These are phyloP conservation scores for Amblyopsis rosae DNA, from an alignment of 2,113 vertebrate species.

Conservation along the genomic window DNA sequence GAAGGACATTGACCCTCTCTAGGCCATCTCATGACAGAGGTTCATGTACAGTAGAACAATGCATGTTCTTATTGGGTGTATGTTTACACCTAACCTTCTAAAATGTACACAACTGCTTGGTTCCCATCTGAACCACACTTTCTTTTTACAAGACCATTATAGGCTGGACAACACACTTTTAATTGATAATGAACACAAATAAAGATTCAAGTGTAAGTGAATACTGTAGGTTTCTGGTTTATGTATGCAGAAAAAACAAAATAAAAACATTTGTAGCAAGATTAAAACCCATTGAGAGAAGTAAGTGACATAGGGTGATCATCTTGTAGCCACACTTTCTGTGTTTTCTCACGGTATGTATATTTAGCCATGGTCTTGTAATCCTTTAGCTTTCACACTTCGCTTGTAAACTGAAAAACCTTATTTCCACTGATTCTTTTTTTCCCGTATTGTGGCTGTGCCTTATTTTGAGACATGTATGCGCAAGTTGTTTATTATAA, in stretches of 20 bases:
- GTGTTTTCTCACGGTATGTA: slow-evolving; percentile 68
- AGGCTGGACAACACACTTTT: slow-evolving; percentile 58
- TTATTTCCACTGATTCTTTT: slow-evolving; percentile 43
- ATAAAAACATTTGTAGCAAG: slow-evolving; percentile 42
- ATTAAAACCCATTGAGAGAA: slow-evolving; percentile 34
- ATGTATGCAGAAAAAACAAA: slow-evolving; percentile 56
- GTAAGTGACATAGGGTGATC: too few relatives aligned
- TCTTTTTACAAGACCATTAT: slow-evolving; percentile 67
- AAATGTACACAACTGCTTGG: slow-evolving; percentile 28
- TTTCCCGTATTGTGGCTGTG: slow-evolving; percentile 52
- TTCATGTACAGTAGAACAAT: slow-evolving; percentile 34
- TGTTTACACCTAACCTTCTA: slow-evolving; percentile 51
- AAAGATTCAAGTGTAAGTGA: slow-evolving; percentile 43
- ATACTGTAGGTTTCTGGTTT: slow-evolving; percentile 50
- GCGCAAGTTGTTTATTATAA: slow-evolving; percentile 57
- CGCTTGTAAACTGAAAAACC: slow-evolving; percentile 55
- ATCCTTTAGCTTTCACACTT: slow-evolving; percentile 52
- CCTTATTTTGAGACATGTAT: slow-evolving; percentile 59
- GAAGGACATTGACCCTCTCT: slow-evolving; percentile 24
- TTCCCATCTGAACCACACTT: slow-evolving; percentile 67
- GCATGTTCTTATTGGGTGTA: slow-evolving; percentile 35
- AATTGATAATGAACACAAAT: slow-evolving; percentile 69
- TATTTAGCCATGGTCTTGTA: slow-evolving; percentile 57
- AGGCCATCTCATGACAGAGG: slow-evolving; percentile 52
- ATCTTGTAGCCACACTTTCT: slow-evolving; percentile 18